Evolutionary conservation across 2,888 invertebrate species (phyloP).

Genomic region (Hermaeophaga mercurialis): DNA sequence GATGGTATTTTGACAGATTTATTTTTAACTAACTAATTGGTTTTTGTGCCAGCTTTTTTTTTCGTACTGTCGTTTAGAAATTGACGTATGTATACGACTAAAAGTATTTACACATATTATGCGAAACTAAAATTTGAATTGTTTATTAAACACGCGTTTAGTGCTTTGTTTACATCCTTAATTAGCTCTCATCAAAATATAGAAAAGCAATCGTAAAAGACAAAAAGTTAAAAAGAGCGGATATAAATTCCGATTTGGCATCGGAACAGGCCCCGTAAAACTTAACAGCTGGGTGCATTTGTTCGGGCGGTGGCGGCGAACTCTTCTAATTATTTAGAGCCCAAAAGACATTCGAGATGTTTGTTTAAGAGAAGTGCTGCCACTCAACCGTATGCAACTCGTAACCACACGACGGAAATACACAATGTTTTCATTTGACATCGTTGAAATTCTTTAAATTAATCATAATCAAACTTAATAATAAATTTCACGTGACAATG

Average conservation of each 20-base stretch:
- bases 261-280: constrained; percentile 24
- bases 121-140: too few relatives aligned
- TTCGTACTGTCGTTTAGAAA: too few relatives aligned
- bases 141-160: too few relatives aligned
- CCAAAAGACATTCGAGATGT: constrained; percentile 46
- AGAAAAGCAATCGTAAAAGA: constrained; percentile 19
- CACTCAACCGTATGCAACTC: constrained; percentile 33
- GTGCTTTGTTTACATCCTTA: constrained; percentile 14
- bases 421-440: constrained; percentile 20
- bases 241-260: constrained; percentile 24
- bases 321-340: constrained; percentile 43
- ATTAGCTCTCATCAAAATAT: constrained; percentile 6
- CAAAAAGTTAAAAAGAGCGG: constrained; percentile 10
- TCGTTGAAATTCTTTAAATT: constrained; percentile 7
- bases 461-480: not conserved
- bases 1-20: too few relatives aligned
- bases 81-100: too few relatives aligned
- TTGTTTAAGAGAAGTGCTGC: constrained; percentile 48
- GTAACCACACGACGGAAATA: constrained; percentile 42
- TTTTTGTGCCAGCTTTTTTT: too few relatives aligned
- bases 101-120: too few relatives aligned
- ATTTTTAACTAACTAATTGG: too few relatives aligned
- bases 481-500: not conserved
- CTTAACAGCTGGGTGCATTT: constrained; percentile 51
- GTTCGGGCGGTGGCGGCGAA: constrained; percentile 48